phyloP scores from a whole-genome alignment of 1,140 invertebrate species.

The Lepidurus arcticus region DNA sequence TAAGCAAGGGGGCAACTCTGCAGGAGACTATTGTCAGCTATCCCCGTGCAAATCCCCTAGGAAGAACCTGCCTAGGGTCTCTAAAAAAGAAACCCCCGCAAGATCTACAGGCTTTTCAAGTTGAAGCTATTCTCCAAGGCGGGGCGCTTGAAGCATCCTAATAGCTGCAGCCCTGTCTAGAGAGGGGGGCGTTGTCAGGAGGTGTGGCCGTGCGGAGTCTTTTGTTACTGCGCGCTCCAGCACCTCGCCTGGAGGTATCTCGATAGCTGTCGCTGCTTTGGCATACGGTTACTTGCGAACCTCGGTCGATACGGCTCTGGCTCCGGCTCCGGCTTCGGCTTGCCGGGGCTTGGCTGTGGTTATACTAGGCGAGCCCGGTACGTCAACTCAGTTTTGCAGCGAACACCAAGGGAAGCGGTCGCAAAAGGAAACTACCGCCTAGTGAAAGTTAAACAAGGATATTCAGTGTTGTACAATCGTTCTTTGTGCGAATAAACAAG shows the following conservation, averaged over 20 bases:
- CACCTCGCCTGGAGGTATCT: conserved; percentile 13
- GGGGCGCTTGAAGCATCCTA: conserved; percentile 17
- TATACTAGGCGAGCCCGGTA: not conserved
- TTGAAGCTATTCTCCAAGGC: conserved; percentile 17
- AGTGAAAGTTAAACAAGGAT: not conserved
- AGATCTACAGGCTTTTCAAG: conserved; percentile 21
- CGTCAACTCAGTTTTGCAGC: not conserved
- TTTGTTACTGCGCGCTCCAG: not conserved
- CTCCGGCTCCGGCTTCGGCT: not conserved
- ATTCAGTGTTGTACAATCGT: not conserved
- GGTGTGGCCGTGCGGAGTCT: not conserved
- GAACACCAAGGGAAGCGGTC: not conserved
- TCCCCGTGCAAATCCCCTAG: conserved; percentile 20
- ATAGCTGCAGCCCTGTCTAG: not conserved
- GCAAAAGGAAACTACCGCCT: not conserved
- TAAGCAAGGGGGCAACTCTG: conserved; percentile 40
- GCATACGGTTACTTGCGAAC: not conserved
- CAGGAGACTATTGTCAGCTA: conserved; percentile 13
- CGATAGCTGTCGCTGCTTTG: not conserved
- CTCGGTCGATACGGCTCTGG: not conserved
- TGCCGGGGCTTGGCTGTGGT: not conserved
- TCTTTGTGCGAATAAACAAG: too few species aligned
- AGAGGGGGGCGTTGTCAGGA: not conserved
- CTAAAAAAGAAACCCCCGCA: not conserved
- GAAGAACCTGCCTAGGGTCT: conserved; percentile 13